Conservation (phyloP, 2,797 vertebrate genomes). For the Scarus forsteni region DNA sequence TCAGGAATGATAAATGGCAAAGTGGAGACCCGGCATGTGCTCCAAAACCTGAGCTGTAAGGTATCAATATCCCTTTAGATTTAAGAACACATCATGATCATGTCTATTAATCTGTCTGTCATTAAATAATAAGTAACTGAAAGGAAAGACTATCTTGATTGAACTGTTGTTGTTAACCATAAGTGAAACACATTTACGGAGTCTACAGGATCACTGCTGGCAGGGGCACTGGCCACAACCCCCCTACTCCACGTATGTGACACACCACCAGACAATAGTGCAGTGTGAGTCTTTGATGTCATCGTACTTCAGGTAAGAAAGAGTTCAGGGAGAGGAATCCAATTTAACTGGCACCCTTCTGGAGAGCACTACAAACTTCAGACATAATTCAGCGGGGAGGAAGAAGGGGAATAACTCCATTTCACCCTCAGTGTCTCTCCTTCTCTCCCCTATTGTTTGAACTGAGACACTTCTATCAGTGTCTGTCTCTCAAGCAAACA, state of each 20-base stretch:
- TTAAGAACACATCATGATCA: too few species aligned
- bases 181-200: too few species aligned
- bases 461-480: slow-evolving; percentile 64
- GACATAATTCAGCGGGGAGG: slow-evolving; percentile 58
- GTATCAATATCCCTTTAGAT: too few species aligned
- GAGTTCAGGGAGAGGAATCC: slow-evolving; percentile 59
- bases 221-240: slow-evolving; percentile 1
- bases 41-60: too few species aligned
- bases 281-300: slow-evolving; percentile 49
- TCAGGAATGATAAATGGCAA: too few species aligned
- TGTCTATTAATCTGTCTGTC: too few species aligned
- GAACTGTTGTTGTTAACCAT: too few species aligned
- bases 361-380: slow-evolving; percentile 58
- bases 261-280: slow-evolving; percentile 21
- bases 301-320: slow-evolving; percentile 55
- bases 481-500: slow-evolving; percentile 66
- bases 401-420: slow-evolving; percentile 43
- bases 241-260: slow-evolving; percentile 24
- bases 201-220: too few species aligned
- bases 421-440: slow-evolving; percentile 48
- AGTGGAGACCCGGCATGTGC: too few species aligned
- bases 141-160: too few species aligned
- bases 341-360: slow-evolving; percentile 68
- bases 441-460: slow-evolving; percentile 57
- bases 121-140: too few species aligned